Evolutionary conservation across 2,888 invertebrate genomes (phyloP).

Genomic region (Diogma glabrata): DNA sequence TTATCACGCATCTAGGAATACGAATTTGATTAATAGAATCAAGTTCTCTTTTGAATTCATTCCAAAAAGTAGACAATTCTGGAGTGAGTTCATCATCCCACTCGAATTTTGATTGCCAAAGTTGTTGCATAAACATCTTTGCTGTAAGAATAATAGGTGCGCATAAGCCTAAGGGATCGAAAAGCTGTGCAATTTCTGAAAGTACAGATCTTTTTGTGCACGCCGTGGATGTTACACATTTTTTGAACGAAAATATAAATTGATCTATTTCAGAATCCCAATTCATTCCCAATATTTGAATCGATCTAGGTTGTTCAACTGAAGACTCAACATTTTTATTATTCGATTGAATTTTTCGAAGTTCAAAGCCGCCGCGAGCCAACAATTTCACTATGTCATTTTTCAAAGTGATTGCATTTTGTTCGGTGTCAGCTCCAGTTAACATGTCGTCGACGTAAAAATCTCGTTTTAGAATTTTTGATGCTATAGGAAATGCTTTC

Average conservation of each 20-base stretch:
- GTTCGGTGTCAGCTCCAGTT: no score
- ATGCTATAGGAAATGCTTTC: no score
- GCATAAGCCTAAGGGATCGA: not conserved
- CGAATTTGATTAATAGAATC: not conserved
- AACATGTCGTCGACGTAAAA: not conserved
- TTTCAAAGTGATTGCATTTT: no score
- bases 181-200: not conserved
- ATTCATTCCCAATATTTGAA: not conserved
- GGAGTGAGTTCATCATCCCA: not conserved
- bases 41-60: not conserved
- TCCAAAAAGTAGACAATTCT: not conserved
- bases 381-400: no score
- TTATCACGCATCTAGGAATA: not conserved
- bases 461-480: no score
- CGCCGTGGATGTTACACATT: not conserved
- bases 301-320: constrained; percentile 1
- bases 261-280: constrained; percentile 1
- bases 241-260: not conserved
- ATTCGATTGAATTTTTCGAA: not conserved
- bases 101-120: not conserved
- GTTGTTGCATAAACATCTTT: constrained; percentile 1
- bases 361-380: not conserved
- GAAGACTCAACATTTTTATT: not conserved
- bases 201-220: not conserved
- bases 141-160: no score